Base-by-base conservation (phyloP, 1,140 invertebrate genomes). In the Drosophila cardini region DNA sequence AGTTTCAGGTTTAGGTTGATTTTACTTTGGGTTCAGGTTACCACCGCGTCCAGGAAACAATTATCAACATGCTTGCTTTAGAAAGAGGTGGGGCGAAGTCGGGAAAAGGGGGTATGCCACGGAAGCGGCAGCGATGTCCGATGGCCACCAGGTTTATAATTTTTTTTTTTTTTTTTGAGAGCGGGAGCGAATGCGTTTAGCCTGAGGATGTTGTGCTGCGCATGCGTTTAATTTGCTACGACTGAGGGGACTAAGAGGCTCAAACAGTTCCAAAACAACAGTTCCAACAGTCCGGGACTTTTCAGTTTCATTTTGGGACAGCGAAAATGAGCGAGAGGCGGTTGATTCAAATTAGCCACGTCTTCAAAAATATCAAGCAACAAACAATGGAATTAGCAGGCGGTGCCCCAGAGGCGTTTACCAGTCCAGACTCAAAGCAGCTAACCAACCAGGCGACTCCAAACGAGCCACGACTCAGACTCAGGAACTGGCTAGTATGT, bases 281-380 rank as follows among this genome's bases (percentile, higher is more conserved):
- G 57, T n/a, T 16, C 16, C 16, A 46, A 46, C 18, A 48, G 18
- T 53, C 10, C 50, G 13, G 60, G 38, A 32, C 52, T 60, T 83
- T 83, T 86, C 84, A 72, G 79, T 87, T 87, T 86, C 76, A 83
- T 79, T 86, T 86, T 83, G 84, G 84, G 83, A 87, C 83, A 87
- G 84, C 80, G 83, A 76, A 87, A 89, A 87, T 87, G 83, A 84
- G 83, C 84, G 83, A 89, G 84, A 83, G 79, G 83, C 84, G 76
- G 83, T 89, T 87, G 83, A 87, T 87, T 87, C 83, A 87, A 87
- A 87, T 87, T 87, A 87, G 83, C 83, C 83, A 87, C 83, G 83
- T 87, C 83, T 87, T 81, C 84, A 76, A 65, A 86, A 77, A 76
- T 83, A 86, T 78, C 76, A 83, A 80, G 79, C 83, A 89, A 61